phyloP scores from a whole-genome alignment of 2,888 invertebrate genomes.

The Rhagonycha fulva region DNA sequence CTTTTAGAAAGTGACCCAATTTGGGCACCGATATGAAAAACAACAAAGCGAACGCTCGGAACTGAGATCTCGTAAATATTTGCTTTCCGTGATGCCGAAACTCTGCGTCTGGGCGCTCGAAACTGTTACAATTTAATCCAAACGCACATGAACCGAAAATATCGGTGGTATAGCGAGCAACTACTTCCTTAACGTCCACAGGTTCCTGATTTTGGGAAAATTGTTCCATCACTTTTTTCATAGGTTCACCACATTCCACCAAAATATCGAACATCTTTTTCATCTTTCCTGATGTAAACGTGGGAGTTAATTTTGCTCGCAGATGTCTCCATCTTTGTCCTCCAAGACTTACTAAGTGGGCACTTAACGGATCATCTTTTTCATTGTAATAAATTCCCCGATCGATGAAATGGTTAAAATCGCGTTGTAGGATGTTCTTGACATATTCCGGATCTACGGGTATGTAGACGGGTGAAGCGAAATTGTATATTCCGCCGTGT shows the following conservation, averaged over 20 bases:
- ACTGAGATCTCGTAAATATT: background rate
- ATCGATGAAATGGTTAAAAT: slow-evolving; percentile 54
- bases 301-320: slow-evolving; percentile 57
- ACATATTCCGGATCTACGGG: slow-evolving; percentile 38
- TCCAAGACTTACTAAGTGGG: slow-evolving; percentile 48
- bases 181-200: background rate
- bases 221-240: background rate
- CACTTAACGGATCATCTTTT: slow-evolving; percentile 49
- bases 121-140: slow-evolving; percentile 5
- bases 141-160: slow-evolving; percentile 3
- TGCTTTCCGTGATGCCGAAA: background rate
- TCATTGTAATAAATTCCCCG: slow-evolving; percentile 51
- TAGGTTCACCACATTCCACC: slow-evolving; percentile 39
- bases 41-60: background rate
- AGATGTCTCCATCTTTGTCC: slow-evolving; percentile 57
- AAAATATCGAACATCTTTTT: slow-evolving; percentile 55
- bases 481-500: slow-evolving; percentile 22
- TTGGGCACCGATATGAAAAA: slow-evolving; percentile 15
- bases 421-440: slow-evolving; percentile 51
- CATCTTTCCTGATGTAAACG: slow-evolving; percentile 57
- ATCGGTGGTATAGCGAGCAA: background rate
- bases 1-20: slow-evolving; percentile 26
- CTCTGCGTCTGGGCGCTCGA: background rate
- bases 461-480: background rate
- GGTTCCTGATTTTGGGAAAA: background rate